Evolutionary conservation across 2,797 vertebrate species (phyloP).

Genomic region (Megaceryle alcyon): DNA sequence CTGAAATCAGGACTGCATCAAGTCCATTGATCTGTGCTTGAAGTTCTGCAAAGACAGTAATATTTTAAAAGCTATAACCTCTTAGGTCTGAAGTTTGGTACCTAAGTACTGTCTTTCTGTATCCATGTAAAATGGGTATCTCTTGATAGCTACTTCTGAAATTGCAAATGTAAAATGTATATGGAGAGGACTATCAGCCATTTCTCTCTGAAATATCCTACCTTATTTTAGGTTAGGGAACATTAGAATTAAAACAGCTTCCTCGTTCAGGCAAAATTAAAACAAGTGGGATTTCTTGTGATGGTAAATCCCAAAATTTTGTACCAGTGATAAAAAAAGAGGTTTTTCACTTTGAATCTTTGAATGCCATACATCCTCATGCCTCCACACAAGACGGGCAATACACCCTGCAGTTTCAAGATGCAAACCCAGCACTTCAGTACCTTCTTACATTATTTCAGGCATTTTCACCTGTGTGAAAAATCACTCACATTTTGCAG

Average conservation of each 20-base stretch:
- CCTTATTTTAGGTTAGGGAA: neutral
- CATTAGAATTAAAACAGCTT: neutral
- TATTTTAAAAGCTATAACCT: neutral
- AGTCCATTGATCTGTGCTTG: neutral
- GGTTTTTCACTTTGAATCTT: neutral
- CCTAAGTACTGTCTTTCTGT: neutral
- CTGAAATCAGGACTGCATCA: neutral
- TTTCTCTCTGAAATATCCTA: neutral
- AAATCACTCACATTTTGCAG: neutral
- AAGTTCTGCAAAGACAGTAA: neutral
- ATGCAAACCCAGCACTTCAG: neutral
- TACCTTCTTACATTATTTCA: neutral
- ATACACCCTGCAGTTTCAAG: neutral
- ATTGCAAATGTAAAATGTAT: neutral
- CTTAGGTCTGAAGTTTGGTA: neutral
- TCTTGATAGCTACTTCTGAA: neutral
- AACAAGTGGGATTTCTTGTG: neutral
- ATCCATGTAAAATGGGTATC: neutral
- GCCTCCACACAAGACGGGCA: neutral
- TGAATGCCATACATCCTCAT: neutral
- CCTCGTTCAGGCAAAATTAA: neutral
- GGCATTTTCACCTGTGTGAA: neutral
- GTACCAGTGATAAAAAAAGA: neutral
- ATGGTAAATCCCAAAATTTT: neutral
- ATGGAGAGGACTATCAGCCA: neutral